Evolutionary conservation across 1,140 invertebrate genomes (phyloP).

Genomic region (Mylabris phalerata): DNA sequence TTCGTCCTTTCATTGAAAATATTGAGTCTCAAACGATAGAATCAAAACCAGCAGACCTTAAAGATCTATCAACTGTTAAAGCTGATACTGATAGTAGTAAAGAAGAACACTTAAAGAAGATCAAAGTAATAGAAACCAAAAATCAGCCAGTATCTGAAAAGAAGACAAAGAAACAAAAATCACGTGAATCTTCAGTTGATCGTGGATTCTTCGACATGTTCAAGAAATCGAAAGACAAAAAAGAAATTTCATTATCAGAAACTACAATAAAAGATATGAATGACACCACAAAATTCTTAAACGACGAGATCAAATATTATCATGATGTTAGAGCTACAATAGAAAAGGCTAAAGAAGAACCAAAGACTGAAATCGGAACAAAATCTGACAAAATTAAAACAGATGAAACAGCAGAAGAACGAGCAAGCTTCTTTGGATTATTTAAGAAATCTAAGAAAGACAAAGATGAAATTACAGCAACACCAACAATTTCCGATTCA

Average conservation of each 20-base stretch:
- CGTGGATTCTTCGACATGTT: conserved; percentile 14
- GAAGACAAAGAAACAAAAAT: neutral
- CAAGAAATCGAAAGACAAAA: conserved; percentile 7
- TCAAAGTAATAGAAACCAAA: neutral
- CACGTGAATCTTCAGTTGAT: neutral
- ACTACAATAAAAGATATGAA: conserved; percentile 9
- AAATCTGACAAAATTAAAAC: neutral
- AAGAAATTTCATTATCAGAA: conserved; percentile 4
- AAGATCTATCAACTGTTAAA: neutral
- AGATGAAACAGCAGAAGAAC: neutral
- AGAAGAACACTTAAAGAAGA: conserved; percentile 6
- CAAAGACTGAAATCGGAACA: too few species aligned
- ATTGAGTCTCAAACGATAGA: too few species aligned
- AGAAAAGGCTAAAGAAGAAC: neutral
- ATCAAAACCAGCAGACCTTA: neutral
- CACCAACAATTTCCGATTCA: neutral
- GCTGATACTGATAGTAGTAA: neutral
- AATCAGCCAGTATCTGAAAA: neutral
- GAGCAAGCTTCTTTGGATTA: conserved; percentile 2
- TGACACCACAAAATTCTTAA: conserved; percentile 4
- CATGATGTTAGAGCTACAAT: conserved; percentile 3
- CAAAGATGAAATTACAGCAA: conserved; percentile 18
- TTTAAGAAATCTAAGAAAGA: conserved; percentile 16
- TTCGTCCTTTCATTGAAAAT: neutral
- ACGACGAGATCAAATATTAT: conserved; percentile 12